Base-by-base conservation (phyloP, 2,113 vertebrate species). In the Echinops telfairi region DNA sequence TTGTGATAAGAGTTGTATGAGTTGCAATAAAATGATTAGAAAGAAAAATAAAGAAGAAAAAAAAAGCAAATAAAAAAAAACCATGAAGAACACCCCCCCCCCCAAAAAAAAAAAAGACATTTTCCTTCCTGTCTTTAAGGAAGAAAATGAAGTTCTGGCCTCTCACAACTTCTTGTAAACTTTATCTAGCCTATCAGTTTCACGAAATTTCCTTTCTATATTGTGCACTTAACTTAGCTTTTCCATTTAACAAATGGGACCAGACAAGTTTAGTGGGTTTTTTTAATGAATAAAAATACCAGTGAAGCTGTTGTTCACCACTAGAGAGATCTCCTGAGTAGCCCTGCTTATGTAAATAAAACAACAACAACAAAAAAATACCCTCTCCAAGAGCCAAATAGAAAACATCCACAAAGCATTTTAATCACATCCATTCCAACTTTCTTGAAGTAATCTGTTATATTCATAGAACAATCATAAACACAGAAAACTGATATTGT, bases 101-200 rank as follows among this genome's bases (percentile, higher is more conserved):
- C n/a, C n/a, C n/a, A n/a, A n/a, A n/a, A n/a, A n/a, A n/a, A n/a
- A n/a, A n/a, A n/a, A n/a, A n/a, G 27, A 68, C 66, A 68, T 68
- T 14, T 68, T 12, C 43, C 3, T 82, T 27, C 36, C 12, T 81
- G 77, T 36, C 9, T 40, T 88, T 60, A 91, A 82, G 58, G 73
- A 75, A 89, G 25, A 10, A 90, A 77, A 73, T 77, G 40, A 88
- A 79, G 14, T 33, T 68, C 22, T 94, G 36, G 83, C 36, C 25
- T n/a, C n/a, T n/a, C n/a, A n/a, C n/a, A 57, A 10, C 57, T 57
- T 62, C n/a, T n/a, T 81, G 77, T 19, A 66, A 66, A 87, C 88
- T n/a, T 83, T 57, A 88, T 9, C 19, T 66, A 53, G 16, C 23
- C 3, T 78, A 68, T 73, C 53, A 22, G n/a, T 33, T 71, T 33